phyloP scores from a whole-genome alignment of 35 echinoderm and acorn worm species.

The Nesometra sesokonis region DNA sequence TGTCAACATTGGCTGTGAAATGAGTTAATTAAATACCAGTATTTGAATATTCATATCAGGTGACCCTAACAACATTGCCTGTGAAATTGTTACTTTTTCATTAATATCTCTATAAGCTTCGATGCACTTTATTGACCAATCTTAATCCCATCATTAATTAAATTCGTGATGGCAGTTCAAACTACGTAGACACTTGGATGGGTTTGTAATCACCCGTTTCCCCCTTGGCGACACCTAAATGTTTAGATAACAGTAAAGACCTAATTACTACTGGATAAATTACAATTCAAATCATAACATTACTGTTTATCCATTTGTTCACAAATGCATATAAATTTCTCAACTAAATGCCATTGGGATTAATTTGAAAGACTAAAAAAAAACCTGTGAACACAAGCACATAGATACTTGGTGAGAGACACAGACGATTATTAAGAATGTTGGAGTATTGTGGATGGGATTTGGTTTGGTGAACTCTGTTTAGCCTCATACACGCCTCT shows the following conservation, averaged over 20 bases:
- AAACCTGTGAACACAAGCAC: too few relatives aligned
- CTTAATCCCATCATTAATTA: neutral
- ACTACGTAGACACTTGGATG: neutral
- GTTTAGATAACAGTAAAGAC: neutral
- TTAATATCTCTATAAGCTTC: neutral
- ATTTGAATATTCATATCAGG: neutral
- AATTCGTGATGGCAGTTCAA: neutral
- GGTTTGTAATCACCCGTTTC: neutral
- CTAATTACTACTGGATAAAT: neutral
- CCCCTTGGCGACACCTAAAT: neutral
- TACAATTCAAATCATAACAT: neutral
- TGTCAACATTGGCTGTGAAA: too few relatives aligned
- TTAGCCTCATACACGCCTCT: neutral
- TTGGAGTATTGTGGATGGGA: too few relatives aligned
- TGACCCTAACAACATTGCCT: neutral
- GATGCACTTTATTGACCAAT: neutral
- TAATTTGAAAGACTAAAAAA: too few relatives aligned
- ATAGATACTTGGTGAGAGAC: too few relatives aligned
- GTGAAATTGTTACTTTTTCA: neutral
- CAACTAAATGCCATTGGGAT: too few relatives aligned
- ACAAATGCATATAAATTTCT: too few relatives aligned
- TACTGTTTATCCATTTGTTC: neutral
- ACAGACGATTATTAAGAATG: too few relatives aligned
- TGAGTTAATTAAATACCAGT: neutral
- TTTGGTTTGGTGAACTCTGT: too few relatives aligned